Percentiles rank a stretch among this genome's conserved stretches.
These are phyloP conservation scores for Metacarcinus magister DNA, from an alignment of 2,888 invertebrate genomes.

Conservation along the genomic window DNA sequence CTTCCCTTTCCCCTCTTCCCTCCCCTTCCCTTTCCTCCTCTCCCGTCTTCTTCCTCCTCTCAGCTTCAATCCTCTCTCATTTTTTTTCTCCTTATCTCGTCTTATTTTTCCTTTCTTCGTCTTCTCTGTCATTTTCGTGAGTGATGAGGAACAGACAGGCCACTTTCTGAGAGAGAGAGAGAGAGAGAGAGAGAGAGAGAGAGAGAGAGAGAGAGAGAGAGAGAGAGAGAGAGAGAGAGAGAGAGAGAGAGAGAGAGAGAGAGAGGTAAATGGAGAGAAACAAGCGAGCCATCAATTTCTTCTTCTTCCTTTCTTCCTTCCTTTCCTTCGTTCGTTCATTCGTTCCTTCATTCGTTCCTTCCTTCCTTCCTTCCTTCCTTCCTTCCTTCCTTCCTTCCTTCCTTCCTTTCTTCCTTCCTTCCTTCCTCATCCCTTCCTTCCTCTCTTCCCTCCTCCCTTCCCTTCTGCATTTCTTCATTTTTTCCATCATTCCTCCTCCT, in stretches of 20 bases:
- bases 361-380: no score
- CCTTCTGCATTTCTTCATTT: not conserved
- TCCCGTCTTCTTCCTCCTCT: not conserved
- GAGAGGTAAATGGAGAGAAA: not conserved
- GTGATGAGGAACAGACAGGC: not conserved
- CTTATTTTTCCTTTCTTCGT: not conserved
- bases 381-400: no score
- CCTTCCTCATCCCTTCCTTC: no score
- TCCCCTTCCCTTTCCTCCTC: not conserved
- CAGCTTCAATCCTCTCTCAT: not conserved
- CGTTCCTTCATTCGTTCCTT: no score
- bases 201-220: conserved; percentile 38
- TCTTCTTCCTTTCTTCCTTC: no score
- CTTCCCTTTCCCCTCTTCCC: no score
- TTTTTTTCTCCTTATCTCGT: not conserved
- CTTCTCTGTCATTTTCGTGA: not conserved
- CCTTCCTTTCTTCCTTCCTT: no score
- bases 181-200: conserved; percentile 35
- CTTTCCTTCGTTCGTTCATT: no score
- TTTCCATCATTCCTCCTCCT: no score
- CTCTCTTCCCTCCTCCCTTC: no score
- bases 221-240: conserved; percentile 26
- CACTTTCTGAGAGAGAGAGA: not conserved
- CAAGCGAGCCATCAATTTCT: no score
- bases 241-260: conserved; percentile 26